Conservation (phyloP, 2,797 vertebrate species). For the Sibirionetta formosa region DNA sequence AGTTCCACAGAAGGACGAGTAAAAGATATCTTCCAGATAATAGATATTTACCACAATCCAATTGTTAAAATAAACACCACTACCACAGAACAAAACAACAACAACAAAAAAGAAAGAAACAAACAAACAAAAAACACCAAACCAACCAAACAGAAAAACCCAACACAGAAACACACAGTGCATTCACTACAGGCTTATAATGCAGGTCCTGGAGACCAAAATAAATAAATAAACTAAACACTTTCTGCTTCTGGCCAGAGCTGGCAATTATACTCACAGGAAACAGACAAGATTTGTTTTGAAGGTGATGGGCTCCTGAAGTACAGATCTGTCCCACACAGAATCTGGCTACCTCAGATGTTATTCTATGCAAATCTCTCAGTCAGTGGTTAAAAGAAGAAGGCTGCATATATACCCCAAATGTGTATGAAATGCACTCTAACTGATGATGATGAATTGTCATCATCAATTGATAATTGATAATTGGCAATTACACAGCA, state of each 20-base stretch:
- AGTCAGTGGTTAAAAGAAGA: neutral
- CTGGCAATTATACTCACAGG: rapidly evolving
- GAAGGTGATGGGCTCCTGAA: neutral
- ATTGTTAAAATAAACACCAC: neutral
- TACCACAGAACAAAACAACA: too few relatives aligned
- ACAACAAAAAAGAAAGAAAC: neutral
- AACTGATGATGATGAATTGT: neutral
- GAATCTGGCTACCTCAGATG: neutral
- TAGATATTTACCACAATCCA: neutral
- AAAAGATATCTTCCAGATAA: neutral
- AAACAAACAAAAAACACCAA: neutral
- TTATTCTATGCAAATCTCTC: neutral
- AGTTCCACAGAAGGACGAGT: neutral
- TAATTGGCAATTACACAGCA: neutral
- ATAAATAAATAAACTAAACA: rapidly evolving
- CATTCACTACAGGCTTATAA: neutral
- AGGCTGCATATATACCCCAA: neutral
- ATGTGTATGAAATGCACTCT: neutral
- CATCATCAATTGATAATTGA: too few relatives aligned
- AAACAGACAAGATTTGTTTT: neutral
- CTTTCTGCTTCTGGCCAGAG: neutral
- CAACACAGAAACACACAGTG: neutral
- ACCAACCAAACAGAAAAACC: neutral
- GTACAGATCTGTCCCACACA: neutral
- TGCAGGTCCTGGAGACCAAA: neutral